Percentiles rank a stretch among this genome's conserved stretches.
These are phyloP conservation scores for Choristoneura fumiferana DNA, from an alignment of 1,140 invertebrate genomes.

Conservation along the genomic window DNA sequence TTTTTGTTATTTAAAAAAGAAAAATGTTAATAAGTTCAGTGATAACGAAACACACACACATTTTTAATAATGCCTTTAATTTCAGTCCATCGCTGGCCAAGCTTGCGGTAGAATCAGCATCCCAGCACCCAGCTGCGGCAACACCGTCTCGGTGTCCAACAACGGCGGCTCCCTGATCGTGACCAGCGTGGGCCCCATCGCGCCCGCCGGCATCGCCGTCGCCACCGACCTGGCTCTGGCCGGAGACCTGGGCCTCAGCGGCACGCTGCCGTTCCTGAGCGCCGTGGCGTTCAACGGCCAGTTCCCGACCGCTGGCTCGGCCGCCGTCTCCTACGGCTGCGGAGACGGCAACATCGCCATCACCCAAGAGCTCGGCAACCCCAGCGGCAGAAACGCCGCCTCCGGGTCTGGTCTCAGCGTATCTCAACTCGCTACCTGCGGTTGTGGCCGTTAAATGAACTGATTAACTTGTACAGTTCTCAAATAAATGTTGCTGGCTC, in stretches of 20 bases:
- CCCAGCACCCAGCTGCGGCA: background rate
- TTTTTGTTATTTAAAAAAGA: too few species aligned
- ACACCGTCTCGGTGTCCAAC: background rate
- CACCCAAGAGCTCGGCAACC: conserved; percentile 1
- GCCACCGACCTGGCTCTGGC: conserved; percentile 40
- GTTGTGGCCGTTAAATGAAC: background rate
- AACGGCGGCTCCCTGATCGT: background rate
- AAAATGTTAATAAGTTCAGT: too few species aligned
- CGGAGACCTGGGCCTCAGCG: conserved; percentile 36
- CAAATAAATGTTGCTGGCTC: too few species aligned
- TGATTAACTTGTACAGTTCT: too few species aligned
- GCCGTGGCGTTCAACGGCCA: conserved; percentile 3
- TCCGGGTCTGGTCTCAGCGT: too few species aligned
- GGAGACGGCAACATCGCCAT: conserved; percentile 18
- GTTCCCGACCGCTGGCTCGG: conserved; percentile 9
- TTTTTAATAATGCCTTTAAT: background rate
- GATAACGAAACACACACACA: too few species aligned
- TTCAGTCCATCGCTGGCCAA: background rate
- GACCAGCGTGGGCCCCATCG: conserved; percentile 4
- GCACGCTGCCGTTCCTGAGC: conserved; percentile 21
- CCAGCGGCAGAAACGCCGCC: background rate
- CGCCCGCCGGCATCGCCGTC: conserved; percentile 19
- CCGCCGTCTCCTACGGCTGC: conserved; percentile 17
- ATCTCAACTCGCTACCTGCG: background rate
- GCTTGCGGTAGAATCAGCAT: too few species aligned